These are phyloP conservation scores for Drosophila lowei DNA, from an alignment of 1,140 invertebrate species.

Conservation along the genomic window DNA sequence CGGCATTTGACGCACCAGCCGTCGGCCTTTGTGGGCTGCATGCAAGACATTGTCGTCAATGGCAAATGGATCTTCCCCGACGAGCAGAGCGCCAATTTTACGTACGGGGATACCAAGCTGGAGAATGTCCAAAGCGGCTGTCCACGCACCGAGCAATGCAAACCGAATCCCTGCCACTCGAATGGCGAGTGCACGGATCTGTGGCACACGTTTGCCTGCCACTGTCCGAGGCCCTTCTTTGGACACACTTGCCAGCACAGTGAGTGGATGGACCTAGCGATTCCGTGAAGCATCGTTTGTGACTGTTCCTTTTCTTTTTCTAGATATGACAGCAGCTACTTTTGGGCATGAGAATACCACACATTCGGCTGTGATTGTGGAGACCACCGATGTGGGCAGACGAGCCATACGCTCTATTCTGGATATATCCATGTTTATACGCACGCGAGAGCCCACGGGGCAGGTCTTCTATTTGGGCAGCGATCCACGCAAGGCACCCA, in stretches of 20 bases:
- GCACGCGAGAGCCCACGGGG: slow-evolving; percentile 91
- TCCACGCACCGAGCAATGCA: slow-evolving; percentile 90
- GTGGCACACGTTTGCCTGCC: slow-evolving; percentile 94
- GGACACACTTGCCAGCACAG: slow-evolving; percentile 94
- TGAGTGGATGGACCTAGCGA: slow-evolving; percentile 82
- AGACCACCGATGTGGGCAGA: slow-evolving; percentile 87
- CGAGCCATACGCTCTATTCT: slow-evolving; percentile 89
- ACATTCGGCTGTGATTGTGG: slow-evolving; percentile 89
- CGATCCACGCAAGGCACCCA: slow-evolving; percentile 83
- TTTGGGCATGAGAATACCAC: slow-evolving; percentile 93
- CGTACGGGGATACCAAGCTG: slow-evolving; percentile 67
- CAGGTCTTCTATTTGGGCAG: slow-evolving; percentile 95
- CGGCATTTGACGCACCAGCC: slow-evolving; percentile 88
- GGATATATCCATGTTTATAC: slow-evolving; percentile 96
- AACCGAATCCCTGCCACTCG: slow-evolving; percentile 93
- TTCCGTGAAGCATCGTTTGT: fast-evolving
- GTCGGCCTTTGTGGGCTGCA: slow-evolving; percentile 93
- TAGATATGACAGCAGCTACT: slow-evolving; percentile 93
- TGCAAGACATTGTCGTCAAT: slow-evolving; percentile 95
- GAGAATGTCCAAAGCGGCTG: slow-evolving; percentile 89
- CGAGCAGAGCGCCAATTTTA: slow-evolving; percentile 45
- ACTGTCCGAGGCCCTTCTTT: slow-evolving; percentile 93
- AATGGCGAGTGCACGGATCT: slow-evolving; percentile 94
- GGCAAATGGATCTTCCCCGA: slow-evolving; percentile 88
- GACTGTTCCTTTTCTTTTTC: slow-evolving; percentile 13